phyloP scores from a whole-genome alignment of 2,113 vertebrate species.

The Rynchops niger region DNA sequence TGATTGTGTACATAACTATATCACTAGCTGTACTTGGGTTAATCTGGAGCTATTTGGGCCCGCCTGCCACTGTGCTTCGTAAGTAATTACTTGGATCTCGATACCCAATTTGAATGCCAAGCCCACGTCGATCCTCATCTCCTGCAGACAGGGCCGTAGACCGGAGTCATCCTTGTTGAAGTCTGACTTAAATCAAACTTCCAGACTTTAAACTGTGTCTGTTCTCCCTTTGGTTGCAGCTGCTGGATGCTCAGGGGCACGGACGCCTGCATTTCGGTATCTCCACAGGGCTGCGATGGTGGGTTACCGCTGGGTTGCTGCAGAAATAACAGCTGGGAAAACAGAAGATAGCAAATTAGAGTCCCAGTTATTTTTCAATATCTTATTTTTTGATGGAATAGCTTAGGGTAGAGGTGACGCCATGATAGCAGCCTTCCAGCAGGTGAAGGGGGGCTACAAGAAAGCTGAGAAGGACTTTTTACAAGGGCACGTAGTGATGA shows the following conservation, averaged over 20 bases:
- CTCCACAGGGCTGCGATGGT: not conserved
- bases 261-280: accelerated
- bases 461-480: not conserved
- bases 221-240: not conserved
- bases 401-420: not conserved
- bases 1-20: not conserved
- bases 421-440: not conserved
- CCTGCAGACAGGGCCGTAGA: no score
- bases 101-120: not conserved
- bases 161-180: not conserved
- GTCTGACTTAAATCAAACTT: not conserved
- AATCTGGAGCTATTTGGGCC: not conserved
- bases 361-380: not conserved
- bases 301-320: not conserved
- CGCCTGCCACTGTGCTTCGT: not conserved
- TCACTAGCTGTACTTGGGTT: not conserved
- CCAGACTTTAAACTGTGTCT: not conserved
- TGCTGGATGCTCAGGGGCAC: not conserved
- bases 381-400: not conserved
- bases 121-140: not conserved
- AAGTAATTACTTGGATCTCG: not conserved
- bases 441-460: not conserved
- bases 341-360: not conserved
- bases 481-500: not conserved
- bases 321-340: not conserved